Evolutionary conservation across 2,113 vertebrate genomes (phyloP), one percentile per base, ranked within the genome.

Genomic region (Festucalex cinctus): DNA sequence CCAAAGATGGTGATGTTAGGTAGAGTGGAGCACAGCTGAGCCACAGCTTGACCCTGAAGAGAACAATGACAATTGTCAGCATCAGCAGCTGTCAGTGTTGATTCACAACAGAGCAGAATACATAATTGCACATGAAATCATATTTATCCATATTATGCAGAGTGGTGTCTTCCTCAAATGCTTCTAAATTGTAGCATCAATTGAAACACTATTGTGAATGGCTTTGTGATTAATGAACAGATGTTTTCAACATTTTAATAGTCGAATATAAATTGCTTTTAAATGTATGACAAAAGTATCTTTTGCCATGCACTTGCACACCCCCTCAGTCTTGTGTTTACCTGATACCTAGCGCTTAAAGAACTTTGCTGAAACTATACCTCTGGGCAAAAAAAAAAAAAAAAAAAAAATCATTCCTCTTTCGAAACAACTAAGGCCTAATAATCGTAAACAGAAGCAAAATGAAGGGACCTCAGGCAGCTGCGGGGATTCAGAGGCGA

Each of bases 11-110:
- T 96, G 83, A 99, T 93, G 0, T 92, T 93, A 76, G 95, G 94
- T 61, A 99, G 68, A 0, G 95, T 98, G 78, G 95, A 94, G 78
- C 97, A 99, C 68, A 99, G 93, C 88, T 99, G 97, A 88, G 95
- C 94, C 75, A 99, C 94, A 62, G 97, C 97, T 86, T 98, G 96
- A 84, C 97, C 97, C 97, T 99, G 79, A 68, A 86, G 80, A 83
- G 54, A 71, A 83, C 56, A 79, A 62, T 43, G 48, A 83, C 65
- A 77, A 73, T 51, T 74, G 36, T 61, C 59, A 32, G 28, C 37
- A 81, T 66, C 63, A 70, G 26, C 2, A 39, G 17, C 46, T 20
- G 64, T 46, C 36, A 14, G 57, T 13, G 12, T 13, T 26, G 19
- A 49, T 60, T 26, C 12, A 70, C 8, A 64, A 57, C 35, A 41